phyloP scores from a whole-genome alignment of 2,113 vertebrate species.

The Larimichthys crocea region DNA sequence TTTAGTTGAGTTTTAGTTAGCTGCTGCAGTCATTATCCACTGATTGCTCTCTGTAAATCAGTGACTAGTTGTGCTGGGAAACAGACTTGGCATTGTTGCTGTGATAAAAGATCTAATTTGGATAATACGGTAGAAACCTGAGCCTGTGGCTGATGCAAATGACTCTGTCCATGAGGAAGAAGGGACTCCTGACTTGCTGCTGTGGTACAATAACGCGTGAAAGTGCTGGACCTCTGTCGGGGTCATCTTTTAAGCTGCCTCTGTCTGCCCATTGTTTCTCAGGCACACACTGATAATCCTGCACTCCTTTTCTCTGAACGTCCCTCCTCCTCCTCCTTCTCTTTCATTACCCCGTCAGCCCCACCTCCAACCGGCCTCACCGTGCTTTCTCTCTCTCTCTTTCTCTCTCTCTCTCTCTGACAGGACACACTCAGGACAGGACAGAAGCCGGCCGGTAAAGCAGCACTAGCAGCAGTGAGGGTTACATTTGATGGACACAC shows the following conservation, averaged over 20 bases:
- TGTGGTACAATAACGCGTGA: neutral
- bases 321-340: slow-evolving; percentile 29
- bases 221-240: neutral
- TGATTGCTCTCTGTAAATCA: slow-evolving; percentile 60
- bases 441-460: slow-evolving; percentile 63
- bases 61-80: slow-evolving; percentile 35
- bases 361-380: slow-evolving; percentile 57
- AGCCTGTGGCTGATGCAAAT: slow-evolving; percentile 48
- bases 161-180: slow-evolving; percentile 3
- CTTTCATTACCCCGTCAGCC: slow-evolving; percentile 29
- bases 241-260: slow-evolving; percentile 2
- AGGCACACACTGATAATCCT: slow-evolving; percentile 10
- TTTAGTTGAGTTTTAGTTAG: neutral
- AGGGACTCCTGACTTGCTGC: slow-evolving; percentile 7
- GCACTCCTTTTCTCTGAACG: slow-evolving; percentile 16
- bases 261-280: slow-evolving; percentile 13
- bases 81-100: slow-evolving; percentile 19
- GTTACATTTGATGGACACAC: slow-evolving; percentile 35
- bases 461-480: slow-evolving; percentile 35
- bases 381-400: slow-evolving; percentile 51
- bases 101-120: slow-evolving; percentile 38
- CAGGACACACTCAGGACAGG: slow-evolving; percentile 60
- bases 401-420: slow-evolving; percentile 30
- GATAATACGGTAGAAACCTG: slow-evolving; percentile 30
- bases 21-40: slow-evolving; percentile 5